Base-by-base conservation (phyloP, 1,140 invertebrate species). In the Drosophila simulans region DNA sequence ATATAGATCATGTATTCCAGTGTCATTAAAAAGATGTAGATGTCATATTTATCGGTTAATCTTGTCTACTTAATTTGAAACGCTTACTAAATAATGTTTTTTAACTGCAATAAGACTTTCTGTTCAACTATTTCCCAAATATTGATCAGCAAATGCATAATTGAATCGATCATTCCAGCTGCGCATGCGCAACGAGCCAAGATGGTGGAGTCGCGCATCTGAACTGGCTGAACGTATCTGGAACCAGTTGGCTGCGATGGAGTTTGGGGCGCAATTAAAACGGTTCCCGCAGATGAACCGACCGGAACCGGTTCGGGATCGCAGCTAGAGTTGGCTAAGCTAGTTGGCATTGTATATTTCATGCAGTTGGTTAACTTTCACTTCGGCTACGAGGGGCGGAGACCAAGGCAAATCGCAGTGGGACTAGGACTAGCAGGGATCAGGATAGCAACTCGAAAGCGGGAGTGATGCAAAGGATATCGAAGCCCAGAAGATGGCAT, bases 361-460 rank as follows among this genome's bases (percentile, higher is more conserved):
- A 75, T 65, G 59, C 70, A 74, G 70, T 45, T 77, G 31, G 64
- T 77, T 58, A 89, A 88, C 83, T 88, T 88, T 88, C 83, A 88
- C 83, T 88, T 88, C 35, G 73, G 63, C 22, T 60, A 75, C 39
- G 53, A 66, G 53, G 37, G 48, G 59, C 39, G 60, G 45, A 55
- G 40, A 53, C 34, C 17, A 63, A 55, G 27, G 27, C 25, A 64
- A 46, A 57, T 15, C 45, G 59, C 31, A 55, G 13, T 37, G 49
- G 34, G 31, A 31, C 49, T 22, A 15, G 3, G 11, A 17, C 56
- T 13, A 12, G 65, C 42, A 1, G 17, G 12, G 1, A 34, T 20
- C 8, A 25, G 37, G 3, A n/a, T 22, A 31, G 20, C 5, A 25
- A 13, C 12, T 13, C 12, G n/a, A n/a, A 17, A 17, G 15, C 53